phyloP scores from a whole-genome alignment of 2,888 invertebrate species.

The Philhelius pedissequus region DNA sequence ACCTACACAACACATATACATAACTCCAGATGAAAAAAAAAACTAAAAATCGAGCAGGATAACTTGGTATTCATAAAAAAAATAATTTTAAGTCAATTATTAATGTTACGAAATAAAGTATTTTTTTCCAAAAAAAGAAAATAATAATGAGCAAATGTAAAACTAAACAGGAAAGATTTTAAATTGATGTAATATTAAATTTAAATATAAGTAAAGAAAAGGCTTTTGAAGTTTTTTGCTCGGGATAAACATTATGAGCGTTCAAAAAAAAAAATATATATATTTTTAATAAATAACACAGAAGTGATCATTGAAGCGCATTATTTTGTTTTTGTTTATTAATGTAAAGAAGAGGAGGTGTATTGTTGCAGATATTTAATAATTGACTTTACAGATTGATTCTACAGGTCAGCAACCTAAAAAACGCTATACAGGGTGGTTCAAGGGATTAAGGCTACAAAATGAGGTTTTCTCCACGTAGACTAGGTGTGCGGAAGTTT shows the following conservation, averaged over 20 bases:
- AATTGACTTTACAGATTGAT: no score
- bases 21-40: constrained; percentile 25
- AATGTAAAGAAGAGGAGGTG: no score
- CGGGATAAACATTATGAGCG: constrained; percentile 26
- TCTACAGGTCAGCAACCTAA: no score
- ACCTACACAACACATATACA: constrained; percentile 8
- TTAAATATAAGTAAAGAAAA: constrained; percentile 27
- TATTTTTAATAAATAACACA: constrained; percentile 52
- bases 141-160: constrained; percentile 9
- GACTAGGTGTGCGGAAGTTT: no score
- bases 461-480: no score
- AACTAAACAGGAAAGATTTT: neutral
- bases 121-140: constrained; percentile 5
- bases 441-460: no score
- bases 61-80: constrained; percentile 28
- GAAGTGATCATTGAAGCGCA: neutral
- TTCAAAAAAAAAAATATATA: constrained; percentile 27
- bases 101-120: constrained; percentile 40
- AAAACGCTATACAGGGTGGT: no score
- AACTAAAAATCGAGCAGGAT: constrained; percentile 25
- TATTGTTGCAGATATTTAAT: no score
- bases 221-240: neutral
- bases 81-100: constrained; percentile 61
- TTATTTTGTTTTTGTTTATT: no score
- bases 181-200: constrained; percentile 14